Evolutionary conservation across 2,888 invertebrate species (phyloP).

Genomic region (Alentia gelatinosa): DNA sequence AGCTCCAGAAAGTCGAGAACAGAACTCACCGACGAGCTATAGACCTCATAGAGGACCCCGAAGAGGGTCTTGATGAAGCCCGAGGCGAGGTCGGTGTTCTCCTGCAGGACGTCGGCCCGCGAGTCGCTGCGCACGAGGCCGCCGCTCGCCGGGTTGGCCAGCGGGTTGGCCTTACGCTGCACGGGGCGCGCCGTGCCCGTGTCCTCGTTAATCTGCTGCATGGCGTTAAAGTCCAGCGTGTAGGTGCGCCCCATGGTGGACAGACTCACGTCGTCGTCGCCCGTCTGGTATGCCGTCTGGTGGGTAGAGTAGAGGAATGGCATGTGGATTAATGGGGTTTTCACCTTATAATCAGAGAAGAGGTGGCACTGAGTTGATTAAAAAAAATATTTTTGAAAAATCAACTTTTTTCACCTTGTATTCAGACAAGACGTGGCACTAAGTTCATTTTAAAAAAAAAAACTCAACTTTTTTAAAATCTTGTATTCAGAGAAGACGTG

Average conservation of each 20-base stretch:
- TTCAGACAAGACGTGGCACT: no score
- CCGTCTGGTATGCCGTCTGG: slow-evolving; percentile 92
- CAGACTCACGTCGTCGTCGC: slow-evolving; percentile 96
- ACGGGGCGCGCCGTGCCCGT: slow-evolving; percentile 96
- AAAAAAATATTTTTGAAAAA: no score
- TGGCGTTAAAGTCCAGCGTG: slow-evolving; percentile 96
- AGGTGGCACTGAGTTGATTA: no score
- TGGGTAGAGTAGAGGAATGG: no score
- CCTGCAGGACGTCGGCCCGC: slow-evolving; percentile 86
- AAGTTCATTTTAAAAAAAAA: no score
- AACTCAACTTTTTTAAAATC: no score
- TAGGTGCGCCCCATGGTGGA: slow-evolving; percentile 95
- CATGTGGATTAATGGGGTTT: no score
- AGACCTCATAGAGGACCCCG: slow-evolving; percentile 97
- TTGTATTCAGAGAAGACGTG: no score
- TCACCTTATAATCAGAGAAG: no score
- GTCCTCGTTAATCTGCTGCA: slow-evolving; percentile 99
- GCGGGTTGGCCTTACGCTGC: slow-evolving; percentile 83
- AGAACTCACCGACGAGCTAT: slow-evolving; percentile 91
- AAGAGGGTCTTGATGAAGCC: slow-evolving; percentile 89
- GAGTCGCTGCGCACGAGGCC: slow-evolving; percentile 82
- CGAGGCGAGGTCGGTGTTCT: slow-evolving; percentile 87
- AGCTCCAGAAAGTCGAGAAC: neutral
- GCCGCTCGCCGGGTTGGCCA: slow-evolving; percentile 69
- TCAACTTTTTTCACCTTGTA: no score